These are phyloP conservation scores for Pelochelys cantorii DNA, from an alignment of 2,797 vertebrate species.

Conservation along the genomic window DNA sequence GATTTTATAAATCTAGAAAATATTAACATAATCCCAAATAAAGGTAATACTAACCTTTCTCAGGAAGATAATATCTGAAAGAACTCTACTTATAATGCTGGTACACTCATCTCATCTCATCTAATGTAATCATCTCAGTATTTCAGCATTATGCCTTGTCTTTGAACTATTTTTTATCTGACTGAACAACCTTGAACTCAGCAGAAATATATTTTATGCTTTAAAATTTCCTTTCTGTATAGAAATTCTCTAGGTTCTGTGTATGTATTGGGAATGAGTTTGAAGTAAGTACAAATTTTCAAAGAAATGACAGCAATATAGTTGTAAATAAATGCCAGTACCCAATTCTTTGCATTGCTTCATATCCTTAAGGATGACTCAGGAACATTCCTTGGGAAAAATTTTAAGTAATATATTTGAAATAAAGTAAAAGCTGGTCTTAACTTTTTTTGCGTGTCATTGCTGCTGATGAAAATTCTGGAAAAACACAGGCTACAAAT, in stretches of 20 bases:
- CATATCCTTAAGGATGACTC: too few relatives aligned
- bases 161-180: not conserved
- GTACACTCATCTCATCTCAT: constrained; percentile 19
- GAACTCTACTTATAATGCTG: not conserved
- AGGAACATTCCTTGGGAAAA: too few relatives aligned
- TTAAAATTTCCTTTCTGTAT: not conserved
- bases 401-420: too few relatives aligned
- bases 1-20: constrained; percentile 66
- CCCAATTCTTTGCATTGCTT: too few relatives aligned
- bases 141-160: not conserved
- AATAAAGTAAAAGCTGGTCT: too few relatives aligned
- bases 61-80: constrained; percentile 17
- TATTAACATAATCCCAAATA: constrained; percentile 36
- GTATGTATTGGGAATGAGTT: fast-evolving
- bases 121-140: not conserved
- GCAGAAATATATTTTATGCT: not conserved
- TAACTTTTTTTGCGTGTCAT: too few relatives aligned
- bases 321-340: too few relatives aligned
- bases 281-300: not conserved
- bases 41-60: constrained; percentile 65
- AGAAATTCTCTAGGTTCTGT: not conserved
- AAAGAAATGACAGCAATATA: not conserved
- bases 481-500: not conserved
- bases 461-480: too few relatives aligned
- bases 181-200: not conserved